Conservation (phyloP, 2,888 invertebrate species). For the Tinea pellionella region DNA sequence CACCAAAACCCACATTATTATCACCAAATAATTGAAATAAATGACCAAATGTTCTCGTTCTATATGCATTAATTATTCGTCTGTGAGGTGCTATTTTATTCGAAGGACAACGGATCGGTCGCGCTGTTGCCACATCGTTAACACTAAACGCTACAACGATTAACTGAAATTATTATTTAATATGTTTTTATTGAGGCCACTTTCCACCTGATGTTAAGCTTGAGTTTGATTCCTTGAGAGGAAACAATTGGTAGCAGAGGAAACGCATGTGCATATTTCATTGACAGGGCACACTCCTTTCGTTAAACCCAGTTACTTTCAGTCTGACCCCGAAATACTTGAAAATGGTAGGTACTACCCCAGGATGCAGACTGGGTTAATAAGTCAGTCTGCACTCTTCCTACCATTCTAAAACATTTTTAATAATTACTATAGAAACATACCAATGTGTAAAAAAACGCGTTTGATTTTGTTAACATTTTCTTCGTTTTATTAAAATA, state of each 20-base stretch:
- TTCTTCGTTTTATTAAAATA: neutral
- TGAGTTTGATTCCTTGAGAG: too few species aligned
- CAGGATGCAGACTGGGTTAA: too few species aligned
- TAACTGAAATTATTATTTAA: neutral
- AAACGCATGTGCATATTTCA: too few species aligned
- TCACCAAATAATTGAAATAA: slow-evolving; percentile 37
- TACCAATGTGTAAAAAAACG: neutral
- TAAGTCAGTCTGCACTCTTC: too few species aligned
- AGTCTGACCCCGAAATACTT: too few species aligned
- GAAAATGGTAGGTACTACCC: too few species aligned
- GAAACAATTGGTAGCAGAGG: too few species aligned
- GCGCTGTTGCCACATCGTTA: slow-evolving; percentile 35
- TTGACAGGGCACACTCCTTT: too few species aligned
- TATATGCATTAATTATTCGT: slow-evolving; percentile 22
- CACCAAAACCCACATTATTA: slow-evolving; percentile 22
- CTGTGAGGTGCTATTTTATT: slow-evolving; percentile 57
- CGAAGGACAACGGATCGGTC: slow-evolving; percentile 46
- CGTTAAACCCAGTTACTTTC: too few species aligned
- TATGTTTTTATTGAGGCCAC: too few species aligned
- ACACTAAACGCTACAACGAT: neutral
- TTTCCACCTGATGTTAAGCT: too few species aligned
- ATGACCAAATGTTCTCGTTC: slow-evolving; percentile 37
- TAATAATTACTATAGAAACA: neutral
- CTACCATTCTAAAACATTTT: too few species aligned
- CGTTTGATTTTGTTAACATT: neutral